Conservation (phyloP, 2,113 vertebrate genomes). For the Coptodon rendalli region DNA sequence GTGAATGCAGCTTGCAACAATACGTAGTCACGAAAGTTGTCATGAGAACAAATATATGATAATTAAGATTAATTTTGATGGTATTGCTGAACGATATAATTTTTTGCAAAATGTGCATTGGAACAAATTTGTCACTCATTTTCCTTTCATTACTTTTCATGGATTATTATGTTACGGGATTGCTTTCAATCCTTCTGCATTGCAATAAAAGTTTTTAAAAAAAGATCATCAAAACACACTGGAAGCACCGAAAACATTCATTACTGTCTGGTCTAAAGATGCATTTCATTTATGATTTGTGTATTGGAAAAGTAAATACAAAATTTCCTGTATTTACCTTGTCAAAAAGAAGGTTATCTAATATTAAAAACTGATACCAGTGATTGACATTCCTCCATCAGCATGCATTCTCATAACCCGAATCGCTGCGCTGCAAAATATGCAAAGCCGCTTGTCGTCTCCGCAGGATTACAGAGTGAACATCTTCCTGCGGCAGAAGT, state of each 20-base stretch:
- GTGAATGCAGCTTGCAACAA: neutral
- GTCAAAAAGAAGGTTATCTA: neutral
- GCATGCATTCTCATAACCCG: neutral
- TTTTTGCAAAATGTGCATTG: neutral
- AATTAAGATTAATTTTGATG: neutral
- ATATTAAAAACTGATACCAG: neutral
- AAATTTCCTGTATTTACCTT: neutral
- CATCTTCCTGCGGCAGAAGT: slow-evolving; percentile 98
- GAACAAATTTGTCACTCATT: neutral
- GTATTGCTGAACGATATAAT: neutral
- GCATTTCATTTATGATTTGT: neutral
- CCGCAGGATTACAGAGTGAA: slow-evolving; percentile 99
- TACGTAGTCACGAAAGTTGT: neutral
- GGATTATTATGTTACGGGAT: neutral
- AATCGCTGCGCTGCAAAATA: slow-evolving; percentile 14
- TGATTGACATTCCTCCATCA: neutral
- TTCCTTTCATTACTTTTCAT: neutral
- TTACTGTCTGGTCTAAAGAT: neutral
- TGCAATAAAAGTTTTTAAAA: neutral
- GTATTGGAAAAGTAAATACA: neutral
- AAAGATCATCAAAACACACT: neutral
- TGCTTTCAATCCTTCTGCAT: neutral
- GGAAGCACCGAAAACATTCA: neutral
- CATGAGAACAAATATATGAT: neutral
- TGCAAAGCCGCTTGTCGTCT: slow-evolving; percentile 55